phyloP scores from a whole-genome alignment of 2,888 invertebrate species.

The Epistrophe grossulariae region DNA sequence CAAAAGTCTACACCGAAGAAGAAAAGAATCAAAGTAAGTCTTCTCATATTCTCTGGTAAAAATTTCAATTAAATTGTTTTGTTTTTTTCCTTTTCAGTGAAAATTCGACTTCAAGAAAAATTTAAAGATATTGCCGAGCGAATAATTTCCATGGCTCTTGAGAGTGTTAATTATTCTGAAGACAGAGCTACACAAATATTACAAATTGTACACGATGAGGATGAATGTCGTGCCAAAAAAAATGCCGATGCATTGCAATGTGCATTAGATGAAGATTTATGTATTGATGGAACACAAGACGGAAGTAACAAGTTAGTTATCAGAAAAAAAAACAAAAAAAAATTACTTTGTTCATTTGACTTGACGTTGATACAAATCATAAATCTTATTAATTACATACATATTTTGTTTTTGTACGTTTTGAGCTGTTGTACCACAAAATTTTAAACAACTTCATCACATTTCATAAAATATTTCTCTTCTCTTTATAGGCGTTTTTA shows the following conservation, averaged over 20 bases:
- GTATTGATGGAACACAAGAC: slow-evolving; percentile 49
- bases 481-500: slow-evolving; percentile 34
- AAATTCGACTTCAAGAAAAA: slow-evolving; percentile 88
- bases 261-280: slow-evolving; percentile 66
- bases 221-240: slow-evolving; percentile 83
- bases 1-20: slow-evolving; percentile 87
- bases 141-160: slow-evolving; percentile 92
- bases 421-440: slow-evolving; percentile 68
- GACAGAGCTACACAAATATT: slow-evolving; percentile 92
- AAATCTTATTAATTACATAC: background rate
- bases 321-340: background rate
- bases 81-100: slow-evolving; percentile 86
- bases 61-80: background rate
- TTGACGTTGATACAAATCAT: slow-evolving; percentile 5
- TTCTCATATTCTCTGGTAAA: background rate
- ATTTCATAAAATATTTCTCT: slow-evolving; percentile 53
- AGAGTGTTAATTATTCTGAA: slow-evolving; percentile 94
- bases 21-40: slow-evolving; percentile 89
- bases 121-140: slow-evolving; percentile 91
- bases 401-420: slow-evolving; percentile 47
- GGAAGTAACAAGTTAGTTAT: slow-evolving; percentile 67
- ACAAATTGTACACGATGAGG: slow-evolving; percentile 87
- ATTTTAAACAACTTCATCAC: slow-evolving; percentile 69
- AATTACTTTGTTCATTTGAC: background rate
- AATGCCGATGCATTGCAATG: slow-evolving; percentile 74